Conservation (phyloP, 2,113 vertebrate genomes). For the Entomyzon cyanotis region DNA sequence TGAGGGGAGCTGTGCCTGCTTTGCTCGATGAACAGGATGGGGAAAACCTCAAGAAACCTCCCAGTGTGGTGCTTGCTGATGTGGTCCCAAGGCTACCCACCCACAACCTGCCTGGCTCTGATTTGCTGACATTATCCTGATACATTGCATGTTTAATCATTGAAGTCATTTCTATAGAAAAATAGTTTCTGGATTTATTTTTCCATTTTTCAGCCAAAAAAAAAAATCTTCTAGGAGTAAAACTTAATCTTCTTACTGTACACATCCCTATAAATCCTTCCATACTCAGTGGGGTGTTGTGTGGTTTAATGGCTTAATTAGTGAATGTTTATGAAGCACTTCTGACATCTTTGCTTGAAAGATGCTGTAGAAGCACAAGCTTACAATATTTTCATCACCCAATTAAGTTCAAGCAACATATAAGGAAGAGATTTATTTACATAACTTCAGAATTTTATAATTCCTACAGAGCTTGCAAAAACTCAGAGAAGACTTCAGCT, state of each 20-base stretch:
- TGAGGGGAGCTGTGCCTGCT: background rate
- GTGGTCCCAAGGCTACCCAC: background rate
- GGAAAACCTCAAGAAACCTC: background rate
- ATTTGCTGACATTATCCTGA: background rate
- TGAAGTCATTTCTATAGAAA: background rate
- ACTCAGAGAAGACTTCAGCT: background rate
- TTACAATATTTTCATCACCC: background rate
- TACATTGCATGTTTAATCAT: background rate
- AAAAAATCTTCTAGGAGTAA: background rate
- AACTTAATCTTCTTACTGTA: conserved; percentile 9
- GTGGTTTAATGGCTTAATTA: conserved; percentile 45
- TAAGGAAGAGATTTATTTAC: background rate
- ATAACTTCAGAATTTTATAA: background rate
- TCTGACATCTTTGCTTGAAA: background rate
- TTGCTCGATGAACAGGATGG: background rate
- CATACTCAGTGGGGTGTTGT: background rate
- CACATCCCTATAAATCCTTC: background rate
- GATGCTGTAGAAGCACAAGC: background rate
- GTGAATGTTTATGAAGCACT: background rate
- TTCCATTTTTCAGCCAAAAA: background rate
- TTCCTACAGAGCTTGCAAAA: background rate
- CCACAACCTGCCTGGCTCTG: background rate
- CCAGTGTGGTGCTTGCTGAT: background rate
- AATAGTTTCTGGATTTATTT: background rate
- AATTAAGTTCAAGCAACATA: background rate